Evolutionary conservation across 2,113 vertebrate species (phyloP).

Genomic region (Psammodynastes pulverulentus): DNA sequence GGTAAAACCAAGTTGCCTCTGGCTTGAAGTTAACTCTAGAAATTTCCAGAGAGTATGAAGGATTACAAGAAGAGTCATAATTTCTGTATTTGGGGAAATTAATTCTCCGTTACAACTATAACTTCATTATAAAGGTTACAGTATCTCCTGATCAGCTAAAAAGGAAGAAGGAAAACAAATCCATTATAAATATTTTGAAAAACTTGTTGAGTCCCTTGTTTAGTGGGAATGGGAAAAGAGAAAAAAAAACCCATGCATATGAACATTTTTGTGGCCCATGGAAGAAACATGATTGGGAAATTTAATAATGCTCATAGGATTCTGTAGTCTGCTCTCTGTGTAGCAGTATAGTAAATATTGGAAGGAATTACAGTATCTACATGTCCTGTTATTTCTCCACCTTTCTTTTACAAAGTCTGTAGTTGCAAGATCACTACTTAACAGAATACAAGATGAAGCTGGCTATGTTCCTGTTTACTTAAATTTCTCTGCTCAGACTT

Average conservation of each 20-base stretch:
- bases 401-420: conserved; percentile 68
- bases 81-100: not conserved
- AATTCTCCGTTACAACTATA: not conserved
- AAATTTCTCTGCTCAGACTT: conserved; percentile 83
- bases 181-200: not conserved
- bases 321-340: not conserved
- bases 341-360: not conserved
- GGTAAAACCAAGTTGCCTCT: not conserved
- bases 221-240: not conserved
- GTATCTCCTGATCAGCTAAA: not conserved
- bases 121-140: not conserved
- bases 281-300: not conserved
- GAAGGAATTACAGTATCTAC: not conserved
- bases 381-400: conserved; percentile 15
- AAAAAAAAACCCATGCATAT: not conserved
- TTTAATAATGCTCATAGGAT: not conserved
- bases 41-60: not conserved
- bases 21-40: not conserved
- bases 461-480: conserved; percentile 80
- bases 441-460: conserved; percentile 74
- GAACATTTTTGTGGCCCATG: not conserved
- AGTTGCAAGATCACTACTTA: conserved; percentile 77
- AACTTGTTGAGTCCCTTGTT: not conserved
- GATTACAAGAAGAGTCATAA: not conserved
- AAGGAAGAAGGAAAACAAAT: not conserved